Evolutionary conservation across 1,140 invertebrate genomes (phyloP).

Genomic region (Drosophila virilis): DNA sequence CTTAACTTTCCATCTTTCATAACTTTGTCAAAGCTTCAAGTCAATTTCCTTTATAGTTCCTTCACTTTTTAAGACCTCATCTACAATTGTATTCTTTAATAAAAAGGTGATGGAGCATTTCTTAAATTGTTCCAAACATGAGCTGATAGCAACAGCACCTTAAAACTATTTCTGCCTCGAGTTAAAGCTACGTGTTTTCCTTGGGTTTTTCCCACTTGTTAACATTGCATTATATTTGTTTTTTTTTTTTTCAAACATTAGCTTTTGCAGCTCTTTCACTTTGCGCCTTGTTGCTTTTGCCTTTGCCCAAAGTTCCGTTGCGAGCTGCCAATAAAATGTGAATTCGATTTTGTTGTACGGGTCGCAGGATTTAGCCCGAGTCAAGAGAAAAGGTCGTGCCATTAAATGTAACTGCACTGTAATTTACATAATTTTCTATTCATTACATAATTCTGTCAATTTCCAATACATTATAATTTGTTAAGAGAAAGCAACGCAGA

Average conservation of each 20-base stretch:
- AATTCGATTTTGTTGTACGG: constrained; percentile 40
- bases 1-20: too few relatives aligned
- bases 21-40: too few relatives aligned
- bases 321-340: constrained; percentile 50
- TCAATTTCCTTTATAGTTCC: too few relatives aligned
- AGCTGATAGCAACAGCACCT: background rate
- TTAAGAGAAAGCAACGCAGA: constrained; percentile 53
- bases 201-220: constrained; percentile 1
- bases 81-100: too few relatives aligned
- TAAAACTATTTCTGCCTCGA: constrained; percentile 1
- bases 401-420: constrained; percentile 84
- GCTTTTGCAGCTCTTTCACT: constrained; percentile 2
- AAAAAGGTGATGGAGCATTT: background rate
- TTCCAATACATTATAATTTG: constrained; percentile 84
- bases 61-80: too few relatives aligned
- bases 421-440: constrained; percentile 84
- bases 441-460: constrained; percentile 84
- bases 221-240: constrained; percentile 39
- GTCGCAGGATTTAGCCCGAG: constrained; percentile 15
- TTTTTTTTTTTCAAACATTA: constrained; percentile 17
- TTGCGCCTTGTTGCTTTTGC: background rate
- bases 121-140: background rate
- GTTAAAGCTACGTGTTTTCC: background rate
- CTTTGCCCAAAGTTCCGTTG: constrained; percentile 17
- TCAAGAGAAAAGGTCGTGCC: constrained; percentile 65